phyloP scores from a whole-genome alignment of 92 coral and sea anemone genomes.

The Meandrina meandrites region DNA sequence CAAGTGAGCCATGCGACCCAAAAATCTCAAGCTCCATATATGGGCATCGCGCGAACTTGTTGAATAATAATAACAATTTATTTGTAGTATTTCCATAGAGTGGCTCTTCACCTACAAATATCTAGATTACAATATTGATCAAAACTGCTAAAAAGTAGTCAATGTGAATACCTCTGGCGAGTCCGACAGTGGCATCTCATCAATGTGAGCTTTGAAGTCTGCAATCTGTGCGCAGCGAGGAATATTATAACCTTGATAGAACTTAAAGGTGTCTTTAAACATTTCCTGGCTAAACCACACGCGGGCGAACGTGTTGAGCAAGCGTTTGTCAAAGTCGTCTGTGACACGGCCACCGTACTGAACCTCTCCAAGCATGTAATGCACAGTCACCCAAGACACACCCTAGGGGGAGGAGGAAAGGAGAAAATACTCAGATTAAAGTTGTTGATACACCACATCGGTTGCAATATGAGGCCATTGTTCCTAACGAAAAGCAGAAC shows the following conservation, averaged over 20 bases:
- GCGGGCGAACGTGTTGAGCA: slow-evolving; percentile 93
- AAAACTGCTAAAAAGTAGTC: no score
- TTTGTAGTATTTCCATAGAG: no score
- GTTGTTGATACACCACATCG: no score
- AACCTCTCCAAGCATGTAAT: slow-evolving; percentile 99
- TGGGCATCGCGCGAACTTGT: no score
- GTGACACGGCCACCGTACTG: slow-evolving; percentile 99
- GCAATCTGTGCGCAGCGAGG: slow-evolving; percentile 88
- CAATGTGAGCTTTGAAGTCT: slow-evolving; percentile 85
- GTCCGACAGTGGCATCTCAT: slow-evolving; percentile 95
- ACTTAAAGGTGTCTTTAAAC: slow-evolving; percentile 94
- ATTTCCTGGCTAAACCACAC: slow-evolving; percentile 91
- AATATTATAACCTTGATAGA: slow-evolving; percentile 90
- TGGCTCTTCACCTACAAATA: no score
- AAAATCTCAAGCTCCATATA: no score
- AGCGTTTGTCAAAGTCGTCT: slow-evolving; percentile 96
- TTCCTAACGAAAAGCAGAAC: no score
- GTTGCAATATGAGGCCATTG: no score
- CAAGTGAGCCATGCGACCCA: no score
- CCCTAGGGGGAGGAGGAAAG: slow-evolving; percentile 65
- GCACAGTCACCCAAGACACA: slow-evolving; percentile 96
- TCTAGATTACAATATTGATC: no score
- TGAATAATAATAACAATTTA: no score
- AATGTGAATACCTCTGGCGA: slow-evolving; percentile 99
- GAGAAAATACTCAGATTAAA: background rate